A percentile compares a stretch with the other conserved stretches of the same genome.
These are phyloP conservation scores for Drosophila sordidula DNA, from an alignment of 2,888 invertebrate species.

Conservation along the genomic window DNA sequence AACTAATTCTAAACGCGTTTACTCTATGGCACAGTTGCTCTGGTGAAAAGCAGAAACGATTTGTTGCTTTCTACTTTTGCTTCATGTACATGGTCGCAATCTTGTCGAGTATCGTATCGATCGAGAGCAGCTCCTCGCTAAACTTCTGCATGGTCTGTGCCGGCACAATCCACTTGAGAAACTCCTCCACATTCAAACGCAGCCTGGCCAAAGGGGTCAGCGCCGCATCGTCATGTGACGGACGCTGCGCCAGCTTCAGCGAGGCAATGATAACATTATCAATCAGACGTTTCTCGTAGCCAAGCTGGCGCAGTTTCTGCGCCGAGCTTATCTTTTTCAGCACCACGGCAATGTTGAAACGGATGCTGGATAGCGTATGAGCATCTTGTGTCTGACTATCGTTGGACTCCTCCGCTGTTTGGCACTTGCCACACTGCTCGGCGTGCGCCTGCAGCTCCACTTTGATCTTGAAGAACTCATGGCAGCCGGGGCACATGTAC, in stretches of 20 bases:
- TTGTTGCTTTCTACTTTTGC: constrained; percentile 67
- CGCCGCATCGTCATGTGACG: constrained; percentile 87
- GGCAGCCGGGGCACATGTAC: constrained; percentile 91
- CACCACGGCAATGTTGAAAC: constrained; percentile 92
- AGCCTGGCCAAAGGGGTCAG: constrained; percentile 88
- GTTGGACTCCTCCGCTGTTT: constrained; percentile 27
- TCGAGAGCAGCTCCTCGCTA: constrained; percentile 89
- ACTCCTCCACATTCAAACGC: constrained; percentile 90
- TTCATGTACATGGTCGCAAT: constrained; percentile 83
- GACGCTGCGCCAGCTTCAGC: constrained; percentile 90
- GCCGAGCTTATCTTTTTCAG: constrained; percentile 93
- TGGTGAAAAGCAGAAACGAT: constrained; percentile 3
- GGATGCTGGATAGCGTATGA: constrained; percentile 90
- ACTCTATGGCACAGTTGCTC: constrained; percentile 62
- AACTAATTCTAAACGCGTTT: constrained; percentile 56
- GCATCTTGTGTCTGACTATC: constrained; percentile 60
- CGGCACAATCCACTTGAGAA: constrained; percentile 93
- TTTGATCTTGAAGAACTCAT: constrained; percentile 91
- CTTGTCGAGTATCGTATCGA: constrained; percentile 91
- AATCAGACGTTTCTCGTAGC: constrained; percentile 90
- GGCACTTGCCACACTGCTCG: constrained; percentile 85
- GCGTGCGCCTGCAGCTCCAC: constrained; percentile 89
- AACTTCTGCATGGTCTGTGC: constrained; percentile 91
- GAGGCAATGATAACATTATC: constrained; percentile 93
- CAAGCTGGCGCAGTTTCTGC: constrained; percentile 91